These are phyloP conservation scores for Rhadina sibilatrix DNA, from an alignment of 2,113 vertebrate species.

Conservation along the genomic window DNA sequence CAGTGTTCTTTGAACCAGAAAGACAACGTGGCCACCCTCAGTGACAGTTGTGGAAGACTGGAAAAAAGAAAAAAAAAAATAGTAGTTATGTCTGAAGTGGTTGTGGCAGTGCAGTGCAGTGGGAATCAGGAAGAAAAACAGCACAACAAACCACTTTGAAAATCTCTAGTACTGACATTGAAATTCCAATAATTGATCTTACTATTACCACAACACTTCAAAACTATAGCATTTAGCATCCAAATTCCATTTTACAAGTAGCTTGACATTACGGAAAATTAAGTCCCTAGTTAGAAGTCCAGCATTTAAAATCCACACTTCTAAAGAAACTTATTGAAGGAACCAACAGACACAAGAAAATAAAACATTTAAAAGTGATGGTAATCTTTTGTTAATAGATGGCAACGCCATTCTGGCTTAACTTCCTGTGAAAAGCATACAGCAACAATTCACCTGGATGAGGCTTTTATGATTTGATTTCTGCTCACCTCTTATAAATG, in stretches of 20 bases:
- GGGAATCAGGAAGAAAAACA: background rate
- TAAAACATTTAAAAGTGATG: background rate
- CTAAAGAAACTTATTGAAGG: background rate
- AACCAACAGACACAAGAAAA: background rate
- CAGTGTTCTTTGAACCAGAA: background rate
- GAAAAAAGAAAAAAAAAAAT: fast-evolving
- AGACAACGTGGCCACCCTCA: background rate
- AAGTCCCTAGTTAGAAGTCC: background rate
- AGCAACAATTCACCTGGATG: background rate
- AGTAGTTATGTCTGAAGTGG: background rate
- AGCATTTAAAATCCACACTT: background rate
- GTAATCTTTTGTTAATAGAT: background rate
- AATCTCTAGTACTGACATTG: background rate
- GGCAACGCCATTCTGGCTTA: background rate
- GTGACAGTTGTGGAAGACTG: background rate
- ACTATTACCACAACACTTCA: background rate
- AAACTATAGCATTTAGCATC: background rate
- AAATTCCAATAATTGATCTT: background rate
- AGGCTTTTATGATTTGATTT: background rate
- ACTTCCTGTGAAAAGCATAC: background rate
- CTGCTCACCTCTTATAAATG: background rate
- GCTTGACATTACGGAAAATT: background rate
- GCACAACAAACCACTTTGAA: background rate
- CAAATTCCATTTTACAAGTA: background rate
- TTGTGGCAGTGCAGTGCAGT: background rate